Evolutionary conservation across 2,888 invertebrate genomes (phyloP).

Genomic region (Blomia tropicalis): DNA sequence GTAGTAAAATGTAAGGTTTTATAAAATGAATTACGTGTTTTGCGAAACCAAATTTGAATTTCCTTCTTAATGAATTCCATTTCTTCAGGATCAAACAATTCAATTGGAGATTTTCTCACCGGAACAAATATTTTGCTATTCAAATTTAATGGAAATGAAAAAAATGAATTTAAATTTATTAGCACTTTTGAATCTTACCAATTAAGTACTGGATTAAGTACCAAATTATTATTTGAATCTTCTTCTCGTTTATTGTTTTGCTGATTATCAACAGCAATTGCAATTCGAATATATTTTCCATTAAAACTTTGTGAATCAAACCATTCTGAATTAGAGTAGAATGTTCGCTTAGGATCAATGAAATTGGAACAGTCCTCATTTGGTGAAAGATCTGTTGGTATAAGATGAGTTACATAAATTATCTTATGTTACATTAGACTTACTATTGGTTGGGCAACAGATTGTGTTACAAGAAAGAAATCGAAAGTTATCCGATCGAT

Average conservation of each 20-base stretch:
- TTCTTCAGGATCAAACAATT: background rate
- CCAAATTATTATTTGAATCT: constrained; percentile 13
- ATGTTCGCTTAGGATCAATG: background rate
- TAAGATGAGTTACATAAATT: too few species aligned
- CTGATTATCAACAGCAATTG: constrained; percentile 1
- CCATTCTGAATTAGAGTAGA: background rate
- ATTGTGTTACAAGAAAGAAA: constrained; percentile 16
- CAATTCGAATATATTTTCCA: constrained; percentile 14
- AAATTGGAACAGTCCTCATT: background rate
- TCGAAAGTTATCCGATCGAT: background rate
- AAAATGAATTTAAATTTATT: background rate
- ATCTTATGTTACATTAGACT: background rate
- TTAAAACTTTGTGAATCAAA: background rate
- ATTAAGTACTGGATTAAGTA: background rate
- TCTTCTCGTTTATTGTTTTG: background rate
- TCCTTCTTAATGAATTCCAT: background rate
- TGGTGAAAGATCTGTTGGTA: too few species aligned
- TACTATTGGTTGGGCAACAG: constrained; percentile 11
- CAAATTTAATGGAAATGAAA: too few species aligned
- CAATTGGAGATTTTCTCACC: background rate
- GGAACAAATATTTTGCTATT: constrained; percentile 5
- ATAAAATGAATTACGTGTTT: background rate
- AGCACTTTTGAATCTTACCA: background rate
- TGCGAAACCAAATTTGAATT: constrained; percentile 1
- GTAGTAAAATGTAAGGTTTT: background rate